Conservation (phyloP, 2,888 invertebrate genomes). For the Barypeithes pellucidus region DNA sequence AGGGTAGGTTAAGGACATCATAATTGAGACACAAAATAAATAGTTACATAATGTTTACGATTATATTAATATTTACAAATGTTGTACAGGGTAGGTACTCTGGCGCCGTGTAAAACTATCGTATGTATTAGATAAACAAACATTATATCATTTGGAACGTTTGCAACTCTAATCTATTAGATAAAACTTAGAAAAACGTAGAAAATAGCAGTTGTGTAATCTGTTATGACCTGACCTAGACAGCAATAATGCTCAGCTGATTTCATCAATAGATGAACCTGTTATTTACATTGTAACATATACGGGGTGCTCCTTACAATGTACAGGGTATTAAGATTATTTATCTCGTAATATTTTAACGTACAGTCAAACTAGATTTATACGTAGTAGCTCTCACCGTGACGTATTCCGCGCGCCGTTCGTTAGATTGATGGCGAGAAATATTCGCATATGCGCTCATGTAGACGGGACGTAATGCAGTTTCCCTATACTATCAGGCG, state of each 20-base stretch:
- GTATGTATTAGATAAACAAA: slow-evolving; percentile 1
- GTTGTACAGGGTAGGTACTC: slow-evolving; percentile 31
- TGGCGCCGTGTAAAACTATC: background rate
- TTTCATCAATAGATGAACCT: background rate
- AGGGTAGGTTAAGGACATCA: slow-evolving; percentile 58
- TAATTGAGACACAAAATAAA: slow-evolving; percentile 47
- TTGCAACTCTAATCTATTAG: slow-evolving; percentile 15
- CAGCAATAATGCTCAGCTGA: background rate
- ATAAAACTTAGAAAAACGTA: slow-evolving; percentile 4
- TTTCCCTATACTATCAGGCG: too few species aligned
- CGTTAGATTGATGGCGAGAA: too few species aligned
- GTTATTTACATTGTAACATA: too few species aligned
- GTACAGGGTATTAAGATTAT: too few species aligned
- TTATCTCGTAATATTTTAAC: too few species aligned
- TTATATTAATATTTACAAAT: slow-evolving; percentile 44
- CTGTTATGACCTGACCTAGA: background rate
- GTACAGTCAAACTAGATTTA: too few species aligned
- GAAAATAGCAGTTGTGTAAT: background rate
- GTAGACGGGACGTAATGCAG: too few species aligned
- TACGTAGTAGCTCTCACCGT: too few species aligned
- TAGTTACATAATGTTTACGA: slow-evolving; percentile 34
- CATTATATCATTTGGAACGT: background rate
- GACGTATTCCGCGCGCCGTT: too few species aligned
- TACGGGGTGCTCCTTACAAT: too few species aligned
- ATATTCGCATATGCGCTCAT: too few species aligned